These are phyloP conservation scores for Platysternon megacephalum DNA, from an alignment of 2,113 vertebrate genomes.

Conservation along the genomic window DNA sequence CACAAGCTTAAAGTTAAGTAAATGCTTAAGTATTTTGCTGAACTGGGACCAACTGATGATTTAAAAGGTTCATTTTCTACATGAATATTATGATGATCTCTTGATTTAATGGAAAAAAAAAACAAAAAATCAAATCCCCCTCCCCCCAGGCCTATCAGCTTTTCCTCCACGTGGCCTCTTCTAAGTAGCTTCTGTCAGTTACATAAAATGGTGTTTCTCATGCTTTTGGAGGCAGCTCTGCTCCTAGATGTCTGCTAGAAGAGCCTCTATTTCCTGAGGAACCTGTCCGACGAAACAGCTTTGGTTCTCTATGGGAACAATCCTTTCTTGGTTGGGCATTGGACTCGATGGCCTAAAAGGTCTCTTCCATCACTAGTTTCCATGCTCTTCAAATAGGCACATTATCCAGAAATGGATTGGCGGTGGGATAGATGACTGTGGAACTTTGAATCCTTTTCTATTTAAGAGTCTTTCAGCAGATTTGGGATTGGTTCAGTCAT, in stretches of 20 bases:
- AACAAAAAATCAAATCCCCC: no score
- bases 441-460: background rate
- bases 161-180: no score
- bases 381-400: background rate
- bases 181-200: background rate
- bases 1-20: background rate
- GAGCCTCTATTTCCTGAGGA: background rate
- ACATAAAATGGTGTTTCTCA: no score
- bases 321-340: background rate
- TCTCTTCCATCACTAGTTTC: background rate
- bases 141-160: no score
- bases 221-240: background rate
- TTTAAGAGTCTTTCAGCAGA: background rate
- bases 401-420: background rate
- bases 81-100: background rate
- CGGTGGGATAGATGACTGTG: accelerated
- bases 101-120: background rate
- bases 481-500: background rate
- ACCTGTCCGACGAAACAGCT: background rate
- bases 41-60: background rate
- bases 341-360: background rate
- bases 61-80: background rate
- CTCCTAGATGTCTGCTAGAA: background rate
- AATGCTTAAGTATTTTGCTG: no score
- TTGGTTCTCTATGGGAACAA: background rate